Evolutionary conservation across 2,888 invertebrate species (phyloP), one percentile per base, ranked within the genome.

Genomic region (Operophtera brumata): DNA sequence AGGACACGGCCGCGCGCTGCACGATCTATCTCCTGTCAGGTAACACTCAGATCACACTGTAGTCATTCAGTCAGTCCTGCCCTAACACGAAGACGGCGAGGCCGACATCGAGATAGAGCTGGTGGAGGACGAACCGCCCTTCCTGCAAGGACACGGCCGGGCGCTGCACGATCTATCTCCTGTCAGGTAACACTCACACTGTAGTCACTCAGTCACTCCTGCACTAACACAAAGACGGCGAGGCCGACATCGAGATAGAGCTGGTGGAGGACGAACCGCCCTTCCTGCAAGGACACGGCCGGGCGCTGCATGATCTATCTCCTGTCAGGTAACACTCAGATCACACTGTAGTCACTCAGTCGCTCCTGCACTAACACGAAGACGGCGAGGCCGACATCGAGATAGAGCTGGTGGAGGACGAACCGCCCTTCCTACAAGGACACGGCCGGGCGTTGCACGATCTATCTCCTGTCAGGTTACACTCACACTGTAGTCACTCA

Each of bases 61-160:
- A n/a, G n/a, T n/a, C n/a, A n/a, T n/a, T n/a, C n/a, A n/a, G n/a
- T n/a, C n/a, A n/a, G 83, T 97, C 7, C 79, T 98, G 43, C 97
- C 97, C 0, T 97, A 97, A 78, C 96, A 97, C 66, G 96, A 96
- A 70, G 96, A 96, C 54, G 96, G 96, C 14, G 99, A 99, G 78
- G 99, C 99, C 50, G 99, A 99, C 78, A 99, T 99, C 61, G 99
- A 99, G 90, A 99, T 99, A 64, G 99, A 99, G 84, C 91, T 99
- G 54, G 98, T 99, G 0, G 99, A 99, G 84, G 99, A 99, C 50
- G 99, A 99, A 77, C 97, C 99, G 0, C 97, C 99, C 0, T 99
- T 99, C 86, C 90, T 99, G 1, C 94, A 96, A 55, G 96, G 97
- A n/a, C 95, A 98, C 78, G 98, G 98, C 0, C 91, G 98, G 61